phyloP scores from a whole-genome alignment of 2,797 vertebrate species.

The Carapus acus region DNA sequence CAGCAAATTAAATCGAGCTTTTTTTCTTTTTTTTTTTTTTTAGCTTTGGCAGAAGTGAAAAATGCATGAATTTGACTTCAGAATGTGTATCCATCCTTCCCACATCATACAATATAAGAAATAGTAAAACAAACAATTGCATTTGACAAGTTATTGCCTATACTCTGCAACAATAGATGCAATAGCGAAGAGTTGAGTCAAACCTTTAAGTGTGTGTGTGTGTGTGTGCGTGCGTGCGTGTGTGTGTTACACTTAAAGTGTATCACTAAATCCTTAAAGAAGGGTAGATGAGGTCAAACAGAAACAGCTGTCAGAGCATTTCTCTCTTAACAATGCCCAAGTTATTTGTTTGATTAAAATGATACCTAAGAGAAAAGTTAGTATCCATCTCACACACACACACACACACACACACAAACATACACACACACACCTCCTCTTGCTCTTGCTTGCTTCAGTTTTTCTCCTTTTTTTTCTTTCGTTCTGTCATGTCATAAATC shows the following conservation, averaged over 20 bases:
- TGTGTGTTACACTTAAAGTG: slow-evolving; percentile 18
- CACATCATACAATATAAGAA: slow-evolving; percentile 48
- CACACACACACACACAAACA: no score
- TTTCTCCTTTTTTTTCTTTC: slow-evolving; percentile 1
- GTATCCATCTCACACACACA: no score
- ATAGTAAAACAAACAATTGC: slow-evolving; percentile 39
- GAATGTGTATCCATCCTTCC: slow-evolving; percentile 38
- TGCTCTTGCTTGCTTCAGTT: neutral
- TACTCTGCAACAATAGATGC: no score
- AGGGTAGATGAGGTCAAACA: slow-evolving; percentile 37
- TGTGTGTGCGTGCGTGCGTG: neutral
- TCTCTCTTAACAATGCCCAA: slow-evolving; percentile 33
- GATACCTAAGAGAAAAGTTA: neutral
- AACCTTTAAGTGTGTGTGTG: slow-evolving; percentile 4
- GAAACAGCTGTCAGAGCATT: slow-evolving; percentile 45
- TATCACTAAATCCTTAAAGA: slow-evolving; percentile 7
- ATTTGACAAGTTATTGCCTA: slow-evolving; percentile 45
- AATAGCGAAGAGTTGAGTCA: no score
- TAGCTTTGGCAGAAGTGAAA: no score
- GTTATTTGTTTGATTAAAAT: slow-evolving; percentile 21
- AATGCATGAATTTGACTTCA: slow-evolving; percentile 11
- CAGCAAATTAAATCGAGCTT: no score
- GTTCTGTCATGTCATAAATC: slow-evolving; percentile 11
- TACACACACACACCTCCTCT: neutral
- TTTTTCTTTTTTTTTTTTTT: no score